These are phyloP conservation scores for Anolis sagrei DNA, from an alignment of 2,113 vertebrate genomes.

Conservation along the genomic window DNA sequence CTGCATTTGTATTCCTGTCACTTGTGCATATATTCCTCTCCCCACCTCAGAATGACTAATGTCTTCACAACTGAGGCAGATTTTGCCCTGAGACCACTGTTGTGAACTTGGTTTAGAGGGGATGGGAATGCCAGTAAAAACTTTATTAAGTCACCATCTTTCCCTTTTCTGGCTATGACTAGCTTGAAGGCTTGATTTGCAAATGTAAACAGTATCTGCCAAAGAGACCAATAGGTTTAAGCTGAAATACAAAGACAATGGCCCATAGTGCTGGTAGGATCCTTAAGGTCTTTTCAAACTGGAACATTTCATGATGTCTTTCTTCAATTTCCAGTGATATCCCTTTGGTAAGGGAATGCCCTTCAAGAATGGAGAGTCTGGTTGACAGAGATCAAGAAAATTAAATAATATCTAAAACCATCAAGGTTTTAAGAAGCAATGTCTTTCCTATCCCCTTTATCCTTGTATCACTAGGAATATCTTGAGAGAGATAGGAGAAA, in stretches of 20 bases:
- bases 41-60: neutral
- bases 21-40: neutral
- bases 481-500: too few species aligned
- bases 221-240: conserved; percentile 56
- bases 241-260: conserved; percentile 55
- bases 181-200: conserved; percentile 60
- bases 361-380: conserved; percentile 15
- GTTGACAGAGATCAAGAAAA: conserved; percentile 20
- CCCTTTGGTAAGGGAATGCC: conserved; percentile 4
- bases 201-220: conserved; percentile 62
- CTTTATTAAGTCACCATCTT: conserved; percentile 1
- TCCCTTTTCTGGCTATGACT: conserved; percentile 17
- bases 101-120: neutral
- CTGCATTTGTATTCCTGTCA: neutral
- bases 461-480: too few species aligned
- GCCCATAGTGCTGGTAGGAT: conserved; percentile 65
- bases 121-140: fast-evolving
- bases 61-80: neutral
- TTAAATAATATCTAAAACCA: neutral
- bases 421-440: neutral
- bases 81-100: fast-evolving
- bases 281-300: conserved; percentile 60
- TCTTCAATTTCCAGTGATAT: conserved; percentile 63
- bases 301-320: conserved; percentile 62
- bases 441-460: neutral